These are phyloP conservation scores for Diplodus sargus DNA, from an alignment of 2,797 vertebrate species.

Conservation along the genomic window DNA sequence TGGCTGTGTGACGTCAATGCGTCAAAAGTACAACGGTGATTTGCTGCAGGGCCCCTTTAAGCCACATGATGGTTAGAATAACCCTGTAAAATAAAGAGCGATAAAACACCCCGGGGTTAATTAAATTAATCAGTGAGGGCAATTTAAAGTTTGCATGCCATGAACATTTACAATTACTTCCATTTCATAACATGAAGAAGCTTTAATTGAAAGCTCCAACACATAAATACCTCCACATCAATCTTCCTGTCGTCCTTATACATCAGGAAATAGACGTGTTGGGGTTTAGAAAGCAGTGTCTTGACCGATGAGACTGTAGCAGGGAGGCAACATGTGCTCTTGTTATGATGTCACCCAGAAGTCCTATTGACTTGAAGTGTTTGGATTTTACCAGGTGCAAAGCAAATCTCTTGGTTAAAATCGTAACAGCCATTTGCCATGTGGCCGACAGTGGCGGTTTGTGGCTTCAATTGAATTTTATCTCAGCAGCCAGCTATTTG, in stretches of 20 bases:
- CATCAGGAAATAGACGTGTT: constrained; percentile 1
- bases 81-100: not conserved
- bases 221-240: not conserved
- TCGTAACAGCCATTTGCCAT: constrained; percentile 72
- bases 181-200: constrained; percentile 22
- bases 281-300: constrained; percentile 7
- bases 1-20: not conserved
- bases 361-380: constrained; percentile 70
- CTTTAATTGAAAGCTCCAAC: not conserved
- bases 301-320: constrained; percentile 22
- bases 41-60: constrained; percentile 1
- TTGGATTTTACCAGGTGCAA: constrained; percentile 70
- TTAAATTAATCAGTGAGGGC: constrained; percentile 9
- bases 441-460: constrained; percentile 69
- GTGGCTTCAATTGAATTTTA: constrained; percentile 79
- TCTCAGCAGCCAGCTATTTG: constrained; percentile 83
- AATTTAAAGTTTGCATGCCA: constrained; percentile 16
- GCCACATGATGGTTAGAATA: not conserved
- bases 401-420: constrained; percentile 69
- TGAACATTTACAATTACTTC: constrained; percentile 32
- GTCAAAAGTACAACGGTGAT: not conserved
- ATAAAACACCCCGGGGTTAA: constrained; percentile 13
- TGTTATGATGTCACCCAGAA: constrained; percentile 53
- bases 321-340: constrained; percentile 52
- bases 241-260: not conserved